A percentile compares a stretch with the other conserved stretches of the same genome.
Conservation (phyloP, 2,888 invertebrate species). For the Chalcis sispes region DNA sequence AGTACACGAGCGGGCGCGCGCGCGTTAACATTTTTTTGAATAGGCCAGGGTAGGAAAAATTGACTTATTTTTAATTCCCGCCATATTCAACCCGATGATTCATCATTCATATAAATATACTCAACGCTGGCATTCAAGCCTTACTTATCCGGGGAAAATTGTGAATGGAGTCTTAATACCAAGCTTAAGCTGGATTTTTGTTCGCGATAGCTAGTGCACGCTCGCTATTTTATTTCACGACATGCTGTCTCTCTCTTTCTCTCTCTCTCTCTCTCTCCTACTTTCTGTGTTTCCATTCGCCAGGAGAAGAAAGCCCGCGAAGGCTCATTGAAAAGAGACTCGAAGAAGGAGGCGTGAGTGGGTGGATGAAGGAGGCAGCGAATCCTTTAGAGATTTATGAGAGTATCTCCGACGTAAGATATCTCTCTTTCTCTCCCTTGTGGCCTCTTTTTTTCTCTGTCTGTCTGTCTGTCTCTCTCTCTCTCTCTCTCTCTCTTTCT, state of each 20-base stretch:
- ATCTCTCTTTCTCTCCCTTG: conserved; percentile 18
- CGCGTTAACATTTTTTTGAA: no score
- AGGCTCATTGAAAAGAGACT: conserved; percentile 41
- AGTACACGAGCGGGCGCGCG: no score
- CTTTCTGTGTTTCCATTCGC: conserved; percentile 41
- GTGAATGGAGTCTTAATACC: conserved; percentile 17
- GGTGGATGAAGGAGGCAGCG: conserved; percentile 42
- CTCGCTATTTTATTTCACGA: conserved; percentile 17
- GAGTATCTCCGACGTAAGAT: conserved; percentile 51
- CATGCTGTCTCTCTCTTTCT: no score
- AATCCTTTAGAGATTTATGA: conserved; percentile 57
- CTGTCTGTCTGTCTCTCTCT: not conserved
- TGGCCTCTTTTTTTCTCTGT: not conserved
- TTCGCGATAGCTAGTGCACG: not conserved
- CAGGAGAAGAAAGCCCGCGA: conserved; percentile 11
- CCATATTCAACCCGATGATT: conserved; percentile 20
- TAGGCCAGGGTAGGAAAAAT: no score
- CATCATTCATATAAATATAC: conserved; percentile 42
- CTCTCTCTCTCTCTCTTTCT: not conserved
- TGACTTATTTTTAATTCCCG: conserved; percentile 13
- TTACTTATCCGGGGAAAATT: not conserved
- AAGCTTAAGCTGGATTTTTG: conserved; percentile 24
- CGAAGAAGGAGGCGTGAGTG: conserved; percentile 5
- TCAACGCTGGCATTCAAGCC: no score
- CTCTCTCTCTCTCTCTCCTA: conserved; percentile 9